Conservation (phyloP, 2,888 invertebrate genomes). For the Sesia bembeciformis region DNA sequence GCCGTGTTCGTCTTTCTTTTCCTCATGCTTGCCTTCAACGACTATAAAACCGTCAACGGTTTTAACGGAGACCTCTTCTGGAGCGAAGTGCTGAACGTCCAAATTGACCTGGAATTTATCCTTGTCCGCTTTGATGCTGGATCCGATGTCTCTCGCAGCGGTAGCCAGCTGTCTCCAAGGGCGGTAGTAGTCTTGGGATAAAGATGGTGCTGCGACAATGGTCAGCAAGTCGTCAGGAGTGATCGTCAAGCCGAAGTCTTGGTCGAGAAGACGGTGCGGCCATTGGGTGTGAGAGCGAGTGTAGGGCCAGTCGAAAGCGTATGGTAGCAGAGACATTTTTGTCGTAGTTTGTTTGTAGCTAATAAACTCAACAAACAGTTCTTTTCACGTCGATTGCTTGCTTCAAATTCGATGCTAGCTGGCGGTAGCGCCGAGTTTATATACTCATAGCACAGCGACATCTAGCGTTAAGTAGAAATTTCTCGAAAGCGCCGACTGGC, state of each 20-base stretch:
- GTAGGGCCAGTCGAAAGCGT: neutral
- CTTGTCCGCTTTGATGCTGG: constrained; percentile 41
- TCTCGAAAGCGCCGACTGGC: neutral
- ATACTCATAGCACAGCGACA: constrained; percentile 28
- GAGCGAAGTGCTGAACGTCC: constrained; percentile 79
- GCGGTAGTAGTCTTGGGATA: constrained; percentile 10
- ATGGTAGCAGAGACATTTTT: constrained; percentile 4
- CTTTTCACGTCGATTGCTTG: constrained; percentile 15
- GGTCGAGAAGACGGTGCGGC: constrained; percentile 14
- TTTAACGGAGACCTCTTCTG: constrained; percentile 79
- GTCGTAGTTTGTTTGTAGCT: neutral
- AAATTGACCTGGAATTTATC: constrained; percentile 71
- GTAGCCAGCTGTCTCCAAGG: constrained; percentile 15
- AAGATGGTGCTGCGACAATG: constrained; percentile 8
- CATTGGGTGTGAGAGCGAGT: neutral
- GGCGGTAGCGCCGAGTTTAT: constrained; percentile 15
- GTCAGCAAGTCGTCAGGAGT: constrained; percentile 19
- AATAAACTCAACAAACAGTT: neutral
- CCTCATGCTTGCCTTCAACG: constrained; percentile 80
- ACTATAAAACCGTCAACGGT: constrained; percentile 75
- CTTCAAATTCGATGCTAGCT: constrained; percentile 15
- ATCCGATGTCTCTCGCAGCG: constrained; percentile 36
- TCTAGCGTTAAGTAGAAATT: constrained; percentile 32
- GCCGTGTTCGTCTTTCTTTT: constrained; percentile 78
- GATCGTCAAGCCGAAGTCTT: constrained; percentile 21